Base-by-base conservation (phyloP, 2,797 vertebrate species). In the Pipistrellus kuhlii region DNA sequence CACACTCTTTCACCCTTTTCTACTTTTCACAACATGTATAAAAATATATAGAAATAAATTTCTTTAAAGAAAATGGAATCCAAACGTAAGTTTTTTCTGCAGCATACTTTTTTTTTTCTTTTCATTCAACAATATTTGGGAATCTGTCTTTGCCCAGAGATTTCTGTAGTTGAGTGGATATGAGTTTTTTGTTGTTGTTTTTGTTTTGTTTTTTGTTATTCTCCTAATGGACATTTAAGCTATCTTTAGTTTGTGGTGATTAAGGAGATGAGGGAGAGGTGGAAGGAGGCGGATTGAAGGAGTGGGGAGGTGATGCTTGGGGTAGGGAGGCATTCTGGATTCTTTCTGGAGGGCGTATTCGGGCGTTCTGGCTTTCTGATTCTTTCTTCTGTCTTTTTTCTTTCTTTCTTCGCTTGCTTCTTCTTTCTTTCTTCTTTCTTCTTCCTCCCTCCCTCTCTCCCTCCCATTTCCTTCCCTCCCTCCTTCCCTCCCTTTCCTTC, bases 391-490 rank as follows among this genome's bases (percentile, higher is more conserved):
- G n/a, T n/a, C n/a, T n/a, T n/a, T n/a, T n/a, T n/a, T n/a, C n/a
- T n/a, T n/a, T n/a, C n/a, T n/a, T n/a, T n/a, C n/a, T n/a, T n/a
- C n/a, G n/a, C n/a, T n/a, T n/a, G n/a, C n/a, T n/a, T n/a, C n/a
- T 27, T 27, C 25, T 10, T 25, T 57, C 55, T 21, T 25, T 72
- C 25, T 35, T 35, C 35, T 35, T 35, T 35, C 35, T 35, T 35
- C 23, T 59, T 69, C 41, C 71, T 30, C 4, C 38, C 41, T 55
- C 35, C 48, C 48, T 77, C 4, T 18, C 12, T 35, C 4, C 32
- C 18, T 17, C 9, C n/a, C 27, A n/a, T 11, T 8, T n/a, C n/a
- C 27, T 2, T 2, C 21, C 30, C 25, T 7, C 11, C 11, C 5
- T 11, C 38, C 69, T 20, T n/a, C 5, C 18, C 11, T 10, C 12